phyloP scores from a whole-genome alignment of 2,888 invertebrate species.

The Polydrusus cervinus region DNA sequence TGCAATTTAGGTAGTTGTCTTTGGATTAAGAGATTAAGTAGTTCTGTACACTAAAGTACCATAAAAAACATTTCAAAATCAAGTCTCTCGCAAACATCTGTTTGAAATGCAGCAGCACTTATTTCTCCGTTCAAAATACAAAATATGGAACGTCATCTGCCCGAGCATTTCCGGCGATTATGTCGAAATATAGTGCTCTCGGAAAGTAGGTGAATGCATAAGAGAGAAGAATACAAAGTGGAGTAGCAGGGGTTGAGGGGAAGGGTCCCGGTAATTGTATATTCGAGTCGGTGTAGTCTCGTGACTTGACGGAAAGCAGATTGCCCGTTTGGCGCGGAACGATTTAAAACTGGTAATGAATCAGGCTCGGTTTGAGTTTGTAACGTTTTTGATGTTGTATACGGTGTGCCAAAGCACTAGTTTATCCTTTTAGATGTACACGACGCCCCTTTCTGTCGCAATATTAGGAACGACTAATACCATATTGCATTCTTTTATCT shows the following conservation, averaged over 20 bases:
- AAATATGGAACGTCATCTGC: conserved; percentile 30
- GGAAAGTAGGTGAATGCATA: conserved; percentile 41
- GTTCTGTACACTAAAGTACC: too few relatives aligned
- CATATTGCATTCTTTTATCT: too few relatives aligned
- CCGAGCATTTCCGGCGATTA: conserved; percentile 36
- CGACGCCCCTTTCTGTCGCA: too few relatives aligned
- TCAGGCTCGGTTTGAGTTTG: background rate
- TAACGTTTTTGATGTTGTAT: background rate
- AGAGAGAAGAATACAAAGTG: conserved; percentile 30
- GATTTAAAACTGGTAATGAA: conserved; percentile 23
- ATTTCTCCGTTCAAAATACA: conserved; percentile 18
- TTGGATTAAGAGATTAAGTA: too few relatives aligned
- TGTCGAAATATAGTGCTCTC: conserved; percentile 39
- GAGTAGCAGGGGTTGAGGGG: conserved; percentile 20
- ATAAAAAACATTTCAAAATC: background rate
- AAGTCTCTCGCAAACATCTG: conserved; percentile 10
- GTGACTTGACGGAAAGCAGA: conserved; percentile 40
- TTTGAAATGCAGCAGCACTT: conserved; percentile 16
- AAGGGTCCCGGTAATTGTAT: conserved; percentile 34
- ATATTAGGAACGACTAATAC: too few relatives aligned
- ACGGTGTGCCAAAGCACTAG: too few relatives aligned
- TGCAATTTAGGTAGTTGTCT: too few relatives aligned
- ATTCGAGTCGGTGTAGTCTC: conserved; percentile 36
- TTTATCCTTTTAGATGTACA: too few relatives aligned
- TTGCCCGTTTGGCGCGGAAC: conserved; percentile 34